phyloP scores from a whole-genome alignment of 2,797 vertebrate genomes.

The Oreonectes daqikongensis region DNA sequence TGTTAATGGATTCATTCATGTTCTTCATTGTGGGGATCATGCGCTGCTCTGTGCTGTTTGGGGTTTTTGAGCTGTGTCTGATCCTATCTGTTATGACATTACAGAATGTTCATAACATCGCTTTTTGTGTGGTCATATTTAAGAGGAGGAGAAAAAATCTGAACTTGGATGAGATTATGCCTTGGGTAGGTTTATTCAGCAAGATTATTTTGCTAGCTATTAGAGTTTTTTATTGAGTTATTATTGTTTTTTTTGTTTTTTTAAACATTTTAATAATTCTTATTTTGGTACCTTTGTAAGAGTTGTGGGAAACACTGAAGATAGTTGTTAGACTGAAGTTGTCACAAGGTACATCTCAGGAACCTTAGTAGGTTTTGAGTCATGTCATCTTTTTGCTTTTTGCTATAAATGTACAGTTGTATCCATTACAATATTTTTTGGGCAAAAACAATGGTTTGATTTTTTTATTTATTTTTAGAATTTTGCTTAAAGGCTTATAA shows the following conservation, averaged over 20 bases:
- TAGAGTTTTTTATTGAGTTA: no score
- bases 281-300: neutral
- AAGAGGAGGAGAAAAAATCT: constrained; percentile 11
- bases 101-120: neutral
- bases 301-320: neutral
- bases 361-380: no score
- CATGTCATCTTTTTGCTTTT: no score
- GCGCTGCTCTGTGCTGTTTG: constrained; percentile 17
- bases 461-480: no score
- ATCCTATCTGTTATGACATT: neutral
- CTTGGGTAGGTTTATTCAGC: neutral
- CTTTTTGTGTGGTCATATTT: neutral
- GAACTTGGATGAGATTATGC: neutral
- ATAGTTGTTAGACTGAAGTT: neutral
- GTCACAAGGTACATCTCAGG: neutral
- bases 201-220: neutral
- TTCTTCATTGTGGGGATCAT: constrained; percentile 30
- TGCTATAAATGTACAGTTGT: no score
- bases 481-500: no score
- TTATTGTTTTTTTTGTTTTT: no score
- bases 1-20: constrained; percentile 51
- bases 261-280: neutral
- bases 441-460: no score
- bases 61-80: constrained; percentile 23
- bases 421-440: no score